Evolutionary conservation across 2,113 vertebrate genomes (phyloP), one percentile per base, ranked within the genome.

Genomic region (Larimichthys crocea): DNA sequence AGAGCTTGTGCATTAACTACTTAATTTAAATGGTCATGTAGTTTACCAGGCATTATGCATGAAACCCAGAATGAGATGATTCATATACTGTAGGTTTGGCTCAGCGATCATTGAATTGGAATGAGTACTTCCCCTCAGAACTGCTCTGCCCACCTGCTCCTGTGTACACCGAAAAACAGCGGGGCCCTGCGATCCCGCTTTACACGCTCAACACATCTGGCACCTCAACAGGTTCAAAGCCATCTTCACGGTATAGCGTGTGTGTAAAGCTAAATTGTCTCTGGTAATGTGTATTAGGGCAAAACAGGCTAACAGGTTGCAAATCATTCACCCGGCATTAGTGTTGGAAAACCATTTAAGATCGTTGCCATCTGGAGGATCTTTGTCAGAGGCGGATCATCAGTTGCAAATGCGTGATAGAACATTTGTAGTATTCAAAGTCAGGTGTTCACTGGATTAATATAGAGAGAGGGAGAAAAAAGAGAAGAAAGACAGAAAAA

Each of bases 341-440:
- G n/a, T n/a, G 19, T 48, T 76, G 46, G 35, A 72, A 74, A 76
- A 57, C 35, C 35, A 53, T 48, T 73, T 14, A 50, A 26, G 56
- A 67, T 69, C 57, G 77, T 44, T 57, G 62, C 78, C 78, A 84
- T 87, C 83, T 84, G 76, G 69, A 69, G 15, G 57, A 44, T 65
- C 70, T 87, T 44, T 56, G 80, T 48, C 53, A 66, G 22, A 64
- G 1, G 44, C 60, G 52, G 55, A 57, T 82, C 11, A 72, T 72
- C 49, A 9, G 11, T 53, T 74, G 52, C 8, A 80, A 52, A 79
- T 48, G 62, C 65, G 42, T 44, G 16, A 79, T 44, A 11, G 57
- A 63, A 42, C 56, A 62, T 56, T 52, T 60, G 29, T 63, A 79
- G 26, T 44, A 2, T 49, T 83, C 3, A 29, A 11, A 3, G 42